Conservation (phyloP, 2,888 invertebrate species). For the Apodemia duryi region DNA sequence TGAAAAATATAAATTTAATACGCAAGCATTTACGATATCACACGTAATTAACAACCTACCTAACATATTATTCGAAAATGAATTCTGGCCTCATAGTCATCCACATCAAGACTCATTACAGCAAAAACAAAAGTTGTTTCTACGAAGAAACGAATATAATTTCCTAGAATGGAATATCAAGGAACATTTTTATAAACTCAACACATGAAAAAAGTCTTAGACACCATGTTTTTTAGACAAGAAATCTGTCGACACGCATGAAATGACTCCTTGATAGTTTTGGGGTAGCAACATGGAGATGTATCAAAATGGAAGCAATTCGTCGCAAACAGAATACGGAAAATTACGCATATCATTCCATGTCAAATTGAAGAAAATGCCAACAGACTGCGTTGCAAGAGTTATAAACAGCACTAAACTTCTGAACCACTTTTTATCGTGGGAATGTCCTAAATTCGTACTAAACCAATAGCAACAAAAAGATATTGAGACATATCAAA, state of each 20-base stretch:
- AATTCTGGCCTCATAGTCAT: no score
- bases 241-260: background rate
- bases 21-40: no score
- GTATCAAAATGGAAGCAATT: background rate
- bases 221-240: background rate
- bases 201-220: background rate
- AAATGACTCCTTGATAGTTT: background rate
- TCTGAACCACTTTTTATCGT: background rate
- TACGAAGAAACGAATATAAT: background rate
- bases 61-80: no score
- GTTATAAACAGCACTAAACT: background rate
- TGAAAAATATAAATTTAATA: no score
- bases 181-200: background rate
- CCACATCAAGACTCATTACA: background rate
- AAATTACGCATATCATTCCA: background rate
- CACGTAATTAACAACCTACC: no score
- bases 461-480: background rate
- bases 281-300: background rate
- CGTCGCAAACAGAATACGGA: background rate
- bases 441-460: background rate
- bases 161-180: background rate
- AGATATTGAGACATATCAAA: no score
- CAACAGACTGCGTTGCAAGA: background rate
- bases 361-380: background rate
- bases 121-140: background rate